Percentiles rank a stretch among this genome's conserved stretches.
Evolutionary conservation across 2,888 invertebrate genomes (phyloP).

Genomic region (Tipula unca): DNA sequence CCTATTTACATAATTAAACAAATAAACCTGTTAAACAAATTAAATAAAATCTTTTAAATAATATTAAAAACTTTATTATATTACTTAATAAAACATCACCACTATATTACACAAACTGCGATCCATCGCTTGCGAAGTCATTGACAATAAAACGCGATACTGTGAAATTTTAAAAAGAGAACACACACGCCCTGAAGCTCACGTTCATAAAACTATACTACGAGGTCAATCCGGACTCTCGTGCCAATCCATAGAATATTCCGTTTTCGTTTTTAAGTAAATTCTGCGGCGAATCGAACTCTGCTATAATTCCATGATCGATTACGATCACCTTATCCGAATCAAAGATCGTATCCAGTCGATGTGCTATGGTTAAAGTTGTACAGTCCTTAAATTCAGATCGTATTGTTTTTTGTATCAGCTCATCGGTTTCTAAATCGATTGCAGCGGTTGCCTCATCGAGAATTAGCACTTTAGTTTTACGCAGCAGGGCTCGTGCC

Average conservation of each 20-base stretch:
- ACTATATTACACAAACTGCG: no score
- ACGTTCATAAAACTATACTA: no score
- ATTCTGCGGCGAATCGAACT: constrained; percentile 39
- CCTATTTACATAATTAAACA: no score
- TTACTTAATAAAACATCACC: no score
- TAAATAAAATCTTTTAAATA: no score
- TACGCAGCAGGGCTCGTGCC: constrained; percentile 43
- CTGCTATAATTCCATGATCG: constrained; percentile 37
- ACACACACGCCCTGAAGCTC: no score
- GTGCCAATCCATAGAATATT: constrained; percentile 44
- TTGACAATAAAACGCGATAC: no score
- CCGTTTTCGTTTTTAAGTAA: constrained; percentile 36
- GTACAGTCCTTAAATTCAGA: constrained; percentile 72
- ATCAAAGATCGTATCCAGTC: constrained; percentile 79
- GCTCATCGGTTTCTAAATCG: constrained; percentile 46
- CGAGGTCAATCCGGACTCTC: constrained; percentile 22
- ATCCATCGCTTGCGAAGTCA: no score
- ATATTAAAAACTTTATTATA: no score
- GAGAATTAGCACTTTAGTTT: constrained; percentile 44
- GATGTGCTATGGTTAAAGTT: constrained; percentile 76
- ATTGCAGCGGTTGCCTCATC: constrained; percentile 49
- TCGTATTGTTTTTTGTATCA: constrained; percentile 62
- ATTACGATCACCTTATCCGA: constrained; percentile 64
- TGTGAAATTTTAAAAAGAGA: no score
- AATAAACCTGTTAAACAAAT: no score